Base-by-base conservation (phyloP, 2,113 vertebrate species). In the Edolisoma coerulescens region DNA sequence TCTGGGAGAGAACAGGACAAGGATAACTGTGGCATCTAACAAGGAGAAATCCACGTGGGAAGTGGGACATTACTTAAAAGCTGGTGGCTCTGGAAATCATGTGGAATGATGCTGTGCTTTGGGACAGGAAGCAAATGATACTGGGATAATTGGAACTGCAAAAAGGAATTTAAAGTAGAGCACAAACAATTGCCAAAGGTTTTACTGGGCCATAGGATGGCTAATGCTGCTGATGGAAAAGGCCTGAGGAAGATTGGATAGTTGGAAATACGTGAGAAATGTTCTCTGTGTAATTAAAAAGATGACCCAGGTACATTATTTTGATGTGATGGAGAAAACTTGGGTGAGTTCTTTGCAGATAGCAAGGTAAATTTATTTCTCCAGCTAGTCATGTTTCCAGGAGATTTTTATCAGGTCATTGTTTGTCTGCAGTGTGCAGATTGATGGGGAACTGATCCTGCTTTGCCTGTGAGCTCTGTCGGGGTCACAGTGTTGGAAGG, bases 391-490 rank as follows among this genome's bases (percentile, higher is more conserved):
- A 44, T 83, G 76, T 84, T 92, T 96, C 79, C 2, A 2, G 64
- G 83, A 95, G 95, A 97, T 96, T 19, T 88, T 82, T 95, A 94
- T 96, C 93, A 79, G 18, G 80, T 95, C 94, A 96, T 94, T 96
- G 93, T 90, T 95, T 95, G 95, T 93, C 95, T 75, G 88, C 76
- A 41, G 83, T 0, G 44, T 35, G 30, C 52, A 30, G 90, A 90
- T 44, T 45, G 90, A 64, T 93, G 83, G 69, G 32, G 14, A 70
- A 2, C 67, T 24, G 83, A 42, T 90, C 64, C 83, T 78, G 60
- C 92, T 71, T 32, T 56, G 57, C 33, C 42, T 22, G 24, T 7
- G 71, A 39, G 61, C 74, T 20, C 74, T 84, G 89, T 30, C 57
- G 28, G 64, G 41, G 76, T 63, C n/a, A 2, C 0, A 0, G 53